These are phyloP conservation scores for Papilio protenor DNA, from an alignment of 2,888 invertebrate genomes.

Conservation along the genomic window DNA sequence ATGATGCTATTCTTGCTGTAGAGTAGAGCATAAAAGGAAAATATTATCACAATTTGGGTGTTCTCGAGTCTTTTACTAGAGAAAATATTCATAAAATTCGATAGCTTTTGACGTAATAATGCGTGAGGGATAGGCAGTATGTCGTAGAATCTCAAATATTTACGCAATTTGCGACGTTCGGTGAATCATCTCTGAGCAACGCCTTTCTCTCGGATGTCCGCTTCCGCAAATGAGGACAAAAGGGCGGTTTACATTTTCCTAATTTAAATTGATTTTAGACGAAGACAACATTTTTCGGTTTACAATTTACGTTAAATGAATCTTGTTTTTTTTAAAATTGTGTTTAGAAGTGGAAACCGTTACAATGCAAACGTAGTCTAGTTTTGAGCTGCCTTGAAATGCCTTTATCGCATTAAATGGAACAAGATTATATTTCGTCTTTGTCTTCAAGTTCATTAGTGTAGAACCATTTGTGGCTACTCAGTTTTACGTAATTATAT, in stretches of 20 bases:
- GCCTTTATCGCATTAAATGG: background rate
- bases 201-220: constrained; percentile 53
- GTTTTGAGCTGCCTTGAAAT: background rate
- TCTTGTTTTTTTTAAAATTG: background rate
- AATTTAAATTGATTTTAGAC: background rate
- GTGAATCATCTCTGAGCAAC: constrained; percentile 27
- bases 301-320: background rate
- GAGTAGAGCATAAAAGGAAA: too few species aligned
- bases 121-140: constrained; percentile 10
- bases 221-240: constrained; percentile 32
- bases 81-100: background rate
- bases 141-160: constrained; percentile 11
- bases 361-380: background rate
- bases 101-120: constrained; percentile 14
- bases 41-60: too few species aligned
- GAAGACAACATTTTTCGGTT: background rate
- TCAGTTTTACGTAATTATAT: background rate
- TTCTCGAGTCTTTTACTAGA: background rate
- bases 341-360: background rate
- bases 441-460: background rate
- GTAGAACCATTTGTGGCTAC: background rate
- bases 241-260: background rate
- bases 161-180: background rate
- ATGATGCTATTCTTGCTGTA: too few species aligned
- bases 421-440: constrained; percentile 16